Evolutionary conservation across 1,140 invertebrate genomes (phyloP).

Genomic region (Lepidostoma basale): DNA sequence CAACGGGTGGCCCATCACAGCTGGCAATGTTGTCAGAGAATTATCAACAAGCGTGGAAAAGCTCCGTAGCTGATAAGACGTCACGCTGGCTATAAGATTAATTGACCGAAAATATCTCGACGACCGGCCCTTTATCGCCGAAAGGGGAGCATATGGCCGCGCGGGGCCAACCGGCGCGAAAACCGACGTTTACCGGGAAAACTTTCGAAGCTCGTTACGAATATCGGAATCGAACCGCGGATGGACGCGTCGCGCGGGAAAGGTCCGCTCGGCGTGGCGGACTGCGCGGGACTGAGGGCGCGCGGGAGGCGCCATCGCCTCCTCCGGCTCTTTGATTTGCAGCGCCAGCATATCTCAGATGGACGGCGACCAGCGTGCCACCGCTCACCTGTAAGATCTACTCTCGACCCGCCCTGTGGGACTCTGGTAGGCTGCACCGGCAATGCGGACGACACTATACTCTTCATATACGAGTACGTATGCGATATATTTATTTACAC

Average conservation of each 20-base stretch:
- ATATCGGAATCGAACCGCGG: background rate
- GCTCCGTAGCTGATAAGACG: conserved; percentile 11
- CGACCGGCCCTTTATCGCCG: conserved; percentile 18
- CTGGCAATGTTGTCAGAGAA: conserved; percentile 5
- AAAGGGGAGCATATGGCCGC: conserved; percentile 34
- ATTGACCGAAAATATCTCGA: conserved; percentile 11
- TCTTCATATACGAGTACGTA: no score
- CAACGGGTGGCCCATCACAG: background rate
- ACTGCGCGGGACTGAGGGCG: conserved; percentile 58
- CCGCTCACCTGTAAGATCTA: background rate
- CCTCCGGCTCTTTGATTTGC: conserved; percentile 23
- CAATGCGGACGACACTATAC: no score
- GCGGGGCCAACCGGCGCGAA: conserved; percentile 40
- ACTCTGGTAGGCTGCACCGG: background rate
- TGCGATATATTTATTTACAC: no score
- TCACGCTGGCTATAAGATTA: conserved; percentile 24
- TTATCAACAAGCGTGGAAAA: conserved; percentile 16
- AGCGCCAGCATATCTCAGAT: conserved; percentile 2
- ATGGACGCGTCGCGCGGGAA: background rate
- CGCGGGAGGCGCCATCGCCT: conserved; percentile 48
- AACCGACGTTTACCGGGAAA: conserved; percentile 42
- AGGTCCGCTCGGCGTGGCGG: conserved; percentile 55
- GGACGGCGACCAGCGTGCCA: background rate
- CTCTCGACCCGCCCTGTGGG: background rate
- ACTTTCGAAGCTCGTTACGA: conserved; percentile 13